These are phyloP conservation scores for Coelinius sp. DNA, from an alignment of 2,888 invertebrate genomes.

Conservation along the genomic window DNA sequence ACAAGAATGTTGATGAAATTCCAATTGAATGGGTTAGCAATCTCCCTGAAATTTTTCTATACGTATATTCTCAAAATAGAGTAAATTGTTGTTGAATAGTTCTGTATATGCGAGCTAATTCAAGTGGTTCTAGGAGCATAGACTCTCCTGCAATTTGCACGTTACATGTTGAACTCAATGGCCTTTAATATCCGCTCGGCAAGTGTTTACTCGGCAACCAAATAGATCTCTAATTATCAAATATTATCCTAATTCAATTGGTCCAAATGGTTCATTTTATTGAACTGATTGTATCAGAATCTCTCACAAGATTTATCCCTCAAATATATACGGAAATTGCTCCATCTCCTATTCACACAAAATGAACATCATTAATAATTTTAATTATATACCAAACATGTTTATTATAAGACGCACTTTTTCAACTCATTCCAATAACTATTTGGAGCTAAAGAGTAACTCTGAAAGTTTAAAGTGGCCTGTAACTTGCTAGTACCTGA, in stretches of 20 bases:
- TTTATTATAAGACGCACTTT: neutral
- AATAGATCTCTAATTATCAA: constrained; percentile 9
- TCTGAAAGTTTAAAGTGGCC: constrained; percentile 12
- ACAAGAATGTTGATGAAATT: no score
- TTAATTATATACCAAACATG: neutral
- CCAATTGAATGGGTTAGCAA: no score
- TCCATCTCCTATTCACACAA: neutral
- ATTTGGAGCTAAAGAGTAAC: neutral
- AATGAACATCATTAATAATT: neutral
- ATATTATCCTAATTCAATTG: neutral
- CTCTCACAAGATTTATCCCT: neutral
- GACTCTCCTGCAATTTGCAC: neutral
- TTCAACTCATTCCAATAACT: constrained; percentile 7
- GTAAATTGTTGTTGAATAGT: no score
- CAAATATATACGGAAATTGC: neutral
- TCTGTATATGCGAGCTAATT: neutral
- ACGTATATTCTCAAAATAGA: no score
- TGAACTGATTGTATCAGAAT: neutral
- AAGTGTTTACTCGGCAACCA: neutral
- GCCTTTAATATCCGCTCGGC: constrained; percentile 9
- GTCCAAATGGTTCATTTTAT: neutral
- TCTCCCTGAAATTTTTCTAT: no score
- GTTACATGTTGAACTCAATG: neutral
- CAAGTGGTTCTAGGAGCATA: neutral
- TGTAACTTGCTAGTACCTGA: neutral